A percentile compares a stretch with the other conserved stretches of the same genome.
phyloP scores from a whole-genome alignment of 2,113 vertebrate genomes.

The Empidonax traillii region DNA sequence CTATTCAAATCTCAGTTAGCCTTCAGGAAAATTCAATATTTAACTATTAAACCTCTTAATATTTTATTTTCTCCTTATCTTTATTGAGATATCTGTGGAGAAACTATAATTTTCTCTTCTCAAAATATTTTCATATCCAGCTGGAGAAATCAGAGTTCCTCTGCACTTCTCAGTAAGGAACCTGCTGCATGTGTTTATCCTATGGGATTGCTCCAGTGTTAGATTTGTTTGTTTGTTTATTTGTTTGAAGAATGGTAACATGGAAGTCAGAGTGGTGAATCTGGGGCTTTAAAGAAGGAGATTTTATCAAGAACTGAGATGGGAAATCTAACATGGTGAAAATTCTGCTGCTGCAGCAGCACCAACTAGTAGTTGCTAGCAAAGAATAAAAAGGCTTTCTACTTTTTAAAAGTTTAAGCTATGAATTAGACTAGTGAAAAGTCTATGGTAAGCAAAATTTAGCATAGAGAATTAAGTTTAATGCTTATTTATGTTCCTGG shows the following conservation, averaged over 20 bases:
- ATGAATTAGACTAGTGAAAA: background rate
- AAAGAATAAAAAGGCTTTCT: background rate
- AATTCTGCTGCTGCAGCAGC: background rate
- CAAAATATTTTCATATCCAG: background rate
- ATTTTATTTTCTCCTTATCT: slow-evolving; percentile 6
- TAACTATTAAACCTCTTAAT: background rate
- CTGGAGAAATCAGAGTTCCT: background rate
- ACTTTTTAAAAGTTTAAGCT: background rate
- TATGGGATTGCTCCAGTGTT: background rate
- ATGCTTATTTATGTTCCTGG: background rate
- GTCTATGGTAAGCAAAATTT: background rate
- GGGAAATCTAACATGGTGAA: background rate
- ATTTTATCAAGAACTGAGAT: background rate
- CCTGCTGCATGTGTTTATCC: background rate
- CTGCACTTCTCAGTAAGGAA: background rate
- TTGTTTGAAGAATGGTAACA: background rate
- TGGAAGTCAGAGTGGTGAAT: background rate
- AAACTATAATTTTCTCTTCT: background rate
- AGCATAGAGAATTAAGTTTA: background rate
- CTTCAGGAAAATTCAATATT: slow-evolving; percentile 13
- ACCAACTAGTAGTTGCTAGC: background rate
- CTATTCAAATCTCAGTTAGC: background rate
- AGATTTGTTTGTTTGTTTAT: background rate
- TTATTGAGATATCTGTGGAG: background rate
- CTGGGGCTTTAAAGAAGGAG: background rate